Evolutionary conservation across 2,113 vertebrate species (phyloP).

Genomic region (Chrysochloris asiatica): DNA sequence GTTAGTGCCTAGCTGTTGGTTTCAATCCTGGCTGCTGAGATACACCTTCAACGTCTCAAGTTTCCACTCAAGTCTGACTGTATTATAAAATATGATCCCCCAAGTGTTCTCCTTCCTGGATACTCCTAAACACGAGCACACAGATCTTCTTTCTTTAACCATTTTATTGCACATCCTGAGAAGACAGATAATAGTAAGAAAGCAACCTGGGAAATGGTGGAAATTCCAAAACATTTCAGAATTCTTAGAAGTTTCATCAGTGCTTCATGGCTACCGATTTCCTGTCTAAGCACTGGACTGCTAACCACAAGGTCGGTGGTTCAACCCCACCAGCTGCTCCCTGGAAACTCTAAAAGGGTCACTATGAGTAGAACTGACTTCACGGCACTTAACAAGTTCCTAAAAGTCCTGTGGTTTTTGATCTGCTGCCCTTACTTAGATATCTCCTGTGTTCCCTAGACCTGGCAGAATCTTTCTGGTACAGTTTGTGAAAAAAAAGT

Average conservation of each 20-base stretch:
- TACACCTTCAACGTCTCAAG: not conserved
- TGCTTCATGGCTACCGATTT: not conserved
- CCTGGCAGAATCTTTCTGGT: not conserved
- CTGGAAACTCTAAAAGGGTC: no score
- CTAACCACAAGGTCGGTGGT: no score
- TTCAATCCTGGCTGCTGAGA: not conserved
- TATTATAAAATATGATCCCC: not conserved
- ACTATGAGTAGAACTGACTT: no score
- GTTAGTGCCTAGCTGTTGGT: not conserved
- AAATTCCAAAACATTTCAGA: not conserved
- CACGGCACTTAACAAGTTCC: not conserved
- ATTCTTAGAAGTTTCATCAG: constrained; percentile 28
- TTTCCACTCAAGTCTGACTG: not conserved
- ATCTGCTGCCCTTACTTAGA: not conserved
- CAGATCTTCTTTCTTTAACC: constrained; percentile 13
- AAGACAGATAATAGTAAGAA: constrained; percentile 35
- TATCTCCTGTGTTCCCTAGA: not conserved
- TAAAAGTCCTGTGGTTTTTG: not conserved
- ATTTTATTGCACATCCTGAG: constrained; percentile 18
- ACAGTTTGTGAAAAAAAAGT: not conserved
- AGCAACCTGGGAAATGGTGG: not conserved
- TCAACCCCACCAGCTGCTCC: no score
- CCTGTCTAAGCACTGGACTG: no score
- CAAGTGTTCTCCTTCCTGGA: not conserved
- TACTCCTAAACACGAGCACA: constrained; percentile 39